Conservation (phyloP, 2,888 invertebrate species). For the Megamerina dolium region DNA sequence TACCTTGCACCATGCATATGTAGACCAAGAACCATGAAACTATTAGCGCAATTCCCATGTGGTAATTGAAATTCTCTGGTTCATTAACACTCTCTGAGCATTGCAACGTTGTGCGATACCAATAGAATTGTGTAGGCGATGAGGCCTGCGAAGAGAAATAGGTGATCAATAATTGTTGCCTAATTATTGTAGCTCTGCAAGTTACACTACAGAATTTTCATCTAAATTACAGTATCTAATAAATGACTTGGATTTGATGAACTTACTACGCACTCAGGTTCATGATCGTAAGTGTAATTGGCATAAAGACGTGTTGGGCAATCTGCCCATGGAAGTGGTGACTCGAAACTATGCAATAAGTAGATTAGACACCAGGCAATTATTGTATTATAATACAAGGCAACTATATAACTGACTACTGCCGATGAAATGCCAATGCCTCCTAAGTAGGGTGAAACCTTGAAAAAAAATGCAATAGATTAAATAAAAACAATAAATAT, state of each 20-base stretch:
- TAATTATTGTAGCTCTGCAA: neutral
- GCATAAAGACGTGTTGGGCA: conserved; percentile 78
- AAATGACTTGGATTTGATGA: neutral
- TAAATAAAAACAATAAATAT: neutral
- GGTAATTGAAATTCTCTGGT: conserved; percentile 84
- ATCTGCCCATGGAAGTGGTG: conserved; percentile 84
- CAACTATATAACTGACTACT: conserved; percentile 93
- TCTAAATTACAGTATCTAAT: neutral
- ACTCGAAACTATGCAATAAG: conserved; percentile 88
- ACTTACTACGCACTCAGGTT: conserved; percentile 78
- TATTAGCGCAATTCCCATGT: conserved; percentile 78
- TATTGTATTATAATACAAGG: conserved; percentile 95
- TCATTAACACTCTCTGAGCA: conserved; percentile 83
- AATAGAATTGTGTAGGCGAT: conserved; percentile 90
- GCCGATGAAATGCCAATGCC: conserved; percentile 92
- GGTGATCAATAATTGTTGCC: neutral
- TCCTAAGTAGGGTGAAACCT: conserved; percentile 76
- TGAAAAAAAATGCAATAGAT: neutral
- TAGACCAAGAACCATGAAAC: conserved; percentile 93
- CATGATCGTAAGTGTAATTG: conserved; percentile 71
- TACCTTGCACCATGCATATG: conserved; percentile 95
- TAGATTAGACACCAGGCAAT: conserved; percentile 97
- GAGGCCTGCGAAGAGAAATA: conserved; percentile 53
- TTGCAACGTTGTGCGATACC: conserved; percentile 89
- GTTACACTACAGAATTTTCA: neutral